phyloP scores from a whole-genome alignment of 2,113 vertebrate species.

The Pomatostomus ruficeps region DNA sequence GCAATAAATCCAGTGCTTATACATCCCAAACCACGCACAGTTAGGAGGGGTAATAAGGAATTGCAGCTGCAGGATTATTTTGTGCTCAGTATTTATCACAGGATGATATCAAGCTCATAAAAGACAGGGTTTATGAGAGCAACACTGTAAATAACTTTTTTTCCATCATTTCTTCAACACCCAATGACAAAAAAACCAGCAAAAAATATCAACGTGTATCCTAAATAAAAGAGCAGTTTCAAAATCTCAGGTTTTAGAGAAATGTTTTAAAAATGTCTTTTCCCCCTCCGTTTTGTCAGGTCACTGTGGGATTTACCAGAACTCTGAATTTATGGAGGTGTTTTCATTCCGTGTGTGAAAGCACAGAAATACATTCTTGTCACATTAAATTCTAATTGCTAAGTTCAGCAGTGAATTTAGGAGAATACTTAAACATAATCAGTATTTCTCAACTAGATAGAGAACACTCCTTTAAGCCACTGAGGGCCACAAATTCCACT shows the following conservation, averaged over 20 bases:
- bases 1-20: neutral
- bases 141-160: neutral
- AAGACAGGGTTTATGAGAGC: slow-evolving; percentile 10
- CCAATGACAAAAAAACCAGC: neutral
- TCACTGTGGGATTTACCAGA: neutral
- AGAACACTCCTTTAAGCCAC: neutral
- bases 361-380: neutral
- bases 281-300: neutral
- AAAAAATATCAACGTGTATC: neutral
- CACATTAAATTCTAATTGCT: neutral
- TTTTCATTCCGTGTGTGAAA: neutral
- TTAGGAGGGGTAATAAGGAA: slow-evolving; percentile 54
- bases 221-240: neutral
- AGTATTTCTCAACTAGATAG: neutral
- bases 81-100: slow-evolving; percentile 57
- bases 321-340: neutral
- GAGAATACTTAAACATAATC: neutral
- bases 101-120: slow-evolving; percentile 26
- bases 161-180: neutral
- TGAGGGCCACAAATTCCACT: neutral
- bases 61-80: slow-evolving; percentile 57
- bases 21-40: slow-evolving; percentile 57
- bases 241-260: neutral
- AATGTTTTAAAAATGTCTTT: neutral
- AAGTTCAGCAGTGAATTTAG: neutral